These are phyloP conservation scores for Girardia tigrina DNA, from an alignment of 2,888 invertebrate genomes.

Conservation along the genomic window DNA sequence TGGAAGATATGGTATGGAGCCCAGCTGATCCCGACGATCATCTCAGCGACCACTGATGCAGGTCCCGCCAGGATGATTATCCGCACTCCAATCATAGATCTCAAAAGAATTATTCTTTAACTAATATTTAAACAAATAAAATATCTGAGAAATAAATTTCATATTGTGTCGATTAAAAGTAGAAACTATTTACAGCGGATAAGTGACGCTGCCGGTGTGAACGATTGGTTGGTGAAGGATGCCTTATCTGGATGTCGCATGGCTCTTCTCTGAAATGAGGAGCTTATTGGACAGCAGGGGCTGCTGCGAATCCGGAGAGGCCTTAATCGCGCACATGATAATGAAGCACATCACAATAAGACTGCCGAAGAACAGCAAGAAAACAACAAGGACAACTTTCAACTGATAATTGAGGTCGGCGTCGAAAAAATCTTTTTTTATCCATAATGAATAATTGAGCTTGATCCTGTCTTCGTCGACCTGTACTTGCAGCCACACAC, in stretches of 20 bases:
- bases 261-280: not conserved
- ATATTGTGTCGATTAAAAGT: too few relatives aligned
- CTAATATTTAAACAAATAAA: too few relatives aligned
- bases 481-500: not conserved
- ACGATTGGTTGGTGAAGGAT: too few relatives aligned
- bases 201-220: too few relatives aligned
- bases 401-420: not conserved
- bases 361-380: not conserved
- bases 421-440: not conserved
- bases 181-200: too few relatives aligned
- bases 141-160: too few relatives aligned
- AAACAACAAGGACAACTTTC: not conserved
- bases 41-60: too few relatives aligned
- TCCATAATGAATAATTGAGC: not conserved
- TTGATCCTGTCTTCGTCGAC: not conserved
- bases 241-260: not conserved
- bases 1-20: too few relatives aligned
- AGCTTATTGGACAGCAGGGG: not conserved
- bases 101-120: too few relatives aligned
- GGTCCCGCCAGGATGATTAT: too few relatives aligned
- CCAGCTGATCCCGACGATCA: too few relatives aligned
- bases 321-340: not conserved
- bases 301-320: not conserved
- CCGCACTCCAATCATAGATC: too few relatives aligned
- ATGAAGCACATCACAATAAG: not conserved